These are phyloP conservation scores for Hydrophis major DNA, from an alignment of 2,797 vertebrate species.

Conservation along the genomic window DNA sequence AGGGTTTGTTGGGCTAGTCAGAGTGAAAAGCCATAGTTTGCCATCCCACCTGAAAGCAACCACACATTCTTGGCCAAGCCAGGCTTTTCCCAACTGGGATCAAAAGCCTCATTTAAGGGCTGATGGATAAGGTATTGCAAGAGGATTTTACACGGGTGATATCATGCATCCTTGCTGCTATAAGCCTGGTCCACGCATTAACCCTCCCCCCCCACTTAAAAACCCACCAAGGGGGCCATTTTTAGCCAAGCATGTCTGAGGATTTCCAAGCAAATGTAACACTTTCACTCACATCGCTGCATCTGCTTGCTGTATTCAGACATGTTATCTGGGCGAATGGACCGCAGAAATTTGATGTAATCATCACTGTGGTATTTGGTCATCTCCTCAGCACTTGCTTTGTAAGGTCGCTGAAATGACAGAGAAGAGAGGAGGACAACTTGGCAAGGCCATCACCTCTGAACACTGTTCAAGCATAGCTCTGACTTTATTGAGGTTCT, in stretches of 20 bases:
- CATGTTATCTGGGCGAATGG: constrained; percentile 98
- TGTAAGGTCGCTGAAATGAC: constrained; percentile 88
- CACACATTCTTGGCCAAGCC: neutral
- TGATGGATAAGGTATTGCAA: neutral
- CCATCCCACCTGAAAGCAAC: neutral
- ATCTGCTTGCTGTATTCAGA: constrained; percentile 99
- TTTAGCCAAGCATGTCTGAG: neutral
- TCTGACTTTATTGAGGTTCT: neutral
- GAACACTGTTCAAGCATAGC: neutral
- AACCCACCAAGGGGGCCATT: neutral
- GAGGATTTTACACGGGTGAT: neutral
- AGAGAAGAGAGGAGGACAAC: neutral
- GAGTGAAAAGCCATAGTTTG: neutral
- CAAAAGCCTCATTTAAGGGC: neutral
- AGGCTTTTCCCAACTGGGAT: neutral
- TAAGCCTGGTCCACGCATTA: neutral
- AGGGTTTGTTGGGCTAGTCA: neutral
- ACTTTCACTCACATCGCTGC: constrained; percentile 89
- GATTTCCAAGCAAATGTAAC: neutral
- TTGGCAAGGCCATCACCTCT: neutral
- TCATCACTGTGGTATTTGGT: constrained; percentile 99
- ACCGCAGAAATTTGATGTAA: constrained; percentile 96
- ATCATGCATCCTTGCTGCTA: neutral
- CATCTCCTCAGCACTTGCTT: constrained; percentile 96
- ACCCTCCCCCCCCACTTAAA: fast-evolving